Conservation (phyloP, 1,140 invertebrate species). For the Nasonia longicornis region DNA sequence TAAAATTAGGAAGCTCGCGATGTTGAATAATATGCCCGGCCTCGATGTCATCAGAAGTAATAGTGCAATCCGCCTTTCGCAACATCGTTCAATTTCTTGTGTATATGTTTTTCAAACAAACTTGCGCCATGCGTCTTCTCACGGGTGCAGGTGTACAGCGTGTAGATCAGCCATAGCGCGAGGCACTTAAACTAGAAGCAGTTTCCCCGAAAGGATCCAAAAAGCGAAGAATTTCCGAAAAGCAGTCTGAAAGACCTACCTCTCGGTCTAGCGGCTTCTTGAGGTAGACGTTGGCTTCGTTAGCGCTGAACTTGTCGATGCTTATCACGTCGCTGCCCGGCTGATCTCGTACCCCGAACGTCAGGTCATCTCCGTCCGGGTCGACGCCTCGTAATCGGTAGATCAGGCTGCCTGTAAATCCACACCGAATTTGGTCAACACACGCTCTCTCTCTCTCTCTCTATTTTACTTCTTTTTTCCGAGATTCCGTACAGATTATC, state of each 20-base stretch:
- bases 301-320: conserved; percentile 83
- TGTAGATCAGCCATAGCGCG: neutral
- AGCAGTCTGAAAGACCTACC: conserved; percentile 65
- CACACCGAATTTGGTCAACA: conserved; percentile 43
- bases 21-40: neutral
- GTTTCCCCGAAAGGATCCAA: neutral
- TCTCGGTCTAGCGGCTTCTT: conserved; percentile 92
- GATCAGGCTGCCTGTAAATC: conserved; percentile 81
- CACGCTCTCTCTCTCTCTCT: neutral
- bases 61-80: neutral
- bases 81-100: neutral
- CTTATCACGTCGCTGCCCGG: conserved; percentile 85
- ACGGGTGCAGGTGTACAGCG: neutral
- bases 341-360: conserved; percentile 85
- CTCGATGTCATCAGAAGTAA: neutral
- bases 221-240: neutral
- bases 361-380: conserved; percentile 85
- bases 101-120: neutral
- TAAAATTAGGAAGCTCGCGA: neutral
- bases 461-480: neutral
- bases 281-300: conserved; percentile 88
- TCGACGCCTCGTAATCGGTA: conserved; percentile 85
- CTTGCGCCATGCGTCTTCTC: neutral
- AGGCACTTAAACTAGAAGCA: neutral
- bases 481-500: neutral